These are phyloP conservation scores for Ochotona curzoniae DNA, from an alignment of 2,113 vertebrate genomes.

Conservation along the genomic window DNA sequence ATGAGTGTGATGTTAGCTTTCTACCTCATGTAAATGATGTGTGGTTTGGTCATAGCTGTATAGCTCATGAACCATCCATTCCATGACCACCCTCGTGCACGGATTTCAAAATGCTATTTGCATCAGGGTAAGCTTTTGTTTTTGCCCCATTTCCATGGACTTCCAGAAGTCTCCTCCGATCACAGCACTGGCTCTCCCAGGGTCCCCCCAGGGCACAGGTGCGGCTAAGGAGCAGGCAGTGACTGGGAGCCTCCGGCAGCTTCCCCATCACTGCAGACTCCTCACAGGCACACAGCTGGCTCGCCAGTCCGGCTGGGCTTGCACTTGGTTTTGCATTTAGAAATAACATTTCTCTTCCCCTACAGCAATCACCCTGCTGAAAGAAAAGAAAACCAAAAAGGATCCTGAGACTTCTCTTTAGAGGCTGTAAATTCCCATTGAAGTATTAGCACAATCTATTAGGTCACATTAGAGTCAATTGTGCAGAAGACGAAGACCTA, in stretches of 20 bases:
- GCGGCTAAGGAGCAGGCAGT: no score
- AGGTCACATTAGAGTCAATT: slow-evolving; percentile 36
- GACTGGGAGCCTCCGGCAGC: accelerated
- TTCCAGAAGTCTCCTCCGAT: no score
- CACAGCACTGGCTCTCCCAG: neutral
- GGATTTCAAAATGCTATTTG: no score
- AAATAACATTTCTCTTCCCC: slow-evolving; percentile 9
- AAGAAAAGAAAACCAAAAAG: slow-evolving; percentile 17
- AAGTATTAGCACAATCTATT: slow-evolving; percentile 66
- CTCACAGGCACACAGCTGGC: neutral
- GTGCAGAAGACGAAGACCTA: slow-evolving; percentile 17
- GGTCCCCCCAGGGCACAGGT: no score
- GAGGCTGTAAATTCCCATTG: slow-evolving; percentile 23
- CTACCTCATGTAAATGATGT: neutral
- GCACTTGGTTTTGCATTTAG: neutral
- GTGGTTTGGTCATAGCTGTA: no score
- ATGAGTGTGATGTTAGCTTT: neutral
- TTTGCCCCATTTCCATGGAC: no score
- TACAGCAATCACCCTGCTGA: neutral
- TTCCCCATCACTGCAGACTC: accelerated
- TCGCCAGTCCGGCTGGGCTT: neutral
- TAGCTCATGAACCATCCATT: no score
- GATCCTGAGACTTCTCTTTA: neutral
- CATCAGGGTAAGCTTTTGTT: no score
- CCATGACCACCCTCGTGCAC: no score